Evolutionary conservation across 2,113 vertebrate species (phyloP).

Genomic region (Silurus meridionalis): DNA sequence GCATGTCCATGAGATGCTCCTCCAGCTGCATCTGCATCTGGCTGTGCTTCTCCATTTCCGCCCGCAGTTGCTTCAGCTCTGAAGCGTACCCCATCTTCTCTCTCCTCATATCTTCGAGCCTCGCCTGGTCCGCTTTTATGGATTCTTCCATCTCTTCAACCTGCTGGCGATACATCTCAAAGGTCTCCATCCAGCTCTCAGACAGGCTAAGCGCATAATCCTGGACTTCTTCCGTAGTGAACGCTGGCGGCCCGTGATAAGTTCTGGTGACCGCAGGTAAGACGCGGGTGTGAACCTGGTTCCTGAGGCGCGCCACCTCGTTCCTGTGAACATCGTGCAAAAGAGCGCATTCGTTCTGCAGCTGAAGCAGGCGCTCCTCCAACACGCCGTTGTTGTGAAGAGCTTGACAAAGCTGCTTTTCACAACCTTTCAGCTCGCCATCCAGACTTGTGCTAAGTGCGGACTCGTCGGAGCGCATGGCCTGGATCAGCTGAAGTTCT

Average conservation of each 20-base stretch:
- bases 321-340: constrained; percentile 75
- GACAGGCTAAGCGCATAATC: constrained; percentile 75
- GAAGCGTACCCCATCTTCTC: constrained; percentile 74
- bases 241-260: constrained; percentile 60
- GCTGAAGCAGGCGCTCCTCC: constrained; percentile 76
- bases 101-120: constrained; percentile 74
- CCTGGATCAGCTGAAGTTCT: constrained; percentile 72
- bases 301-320: constrained; percentile 68
- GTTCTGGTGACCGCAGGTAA: constrained; percentile 64
- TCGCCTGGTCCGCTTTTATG: constrained; percentile 71
- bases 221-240: constrained; percentile 76
- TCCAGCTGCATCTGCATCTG: constrained; percentile 78
- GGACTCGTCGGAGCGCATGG: constrained; percentile 68
- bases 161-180: constrained; percentile 80
- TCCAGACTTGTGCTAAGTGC: constrained; percentile 68
- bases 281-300: constrained; percentile 65
- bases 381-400: constrained; percentile 72
- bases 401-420: constrained; percentile 68
- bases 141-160: constrained; percentile 80
- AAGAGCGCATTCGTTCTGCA: constrained; percentile 72
- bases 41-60: constrained; percentile 73
- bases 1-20: constrained; percentile 77
- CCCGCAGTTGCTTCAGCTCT: constrained; percentile 76
- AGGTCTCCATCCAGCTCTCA: constrained; percentile 79
- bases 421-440: constrained; percentile 70